Evolutionary conservation across 2,113 vertebrate genomes (phyloP).

Genomic region (Natator depressus): DNA sequence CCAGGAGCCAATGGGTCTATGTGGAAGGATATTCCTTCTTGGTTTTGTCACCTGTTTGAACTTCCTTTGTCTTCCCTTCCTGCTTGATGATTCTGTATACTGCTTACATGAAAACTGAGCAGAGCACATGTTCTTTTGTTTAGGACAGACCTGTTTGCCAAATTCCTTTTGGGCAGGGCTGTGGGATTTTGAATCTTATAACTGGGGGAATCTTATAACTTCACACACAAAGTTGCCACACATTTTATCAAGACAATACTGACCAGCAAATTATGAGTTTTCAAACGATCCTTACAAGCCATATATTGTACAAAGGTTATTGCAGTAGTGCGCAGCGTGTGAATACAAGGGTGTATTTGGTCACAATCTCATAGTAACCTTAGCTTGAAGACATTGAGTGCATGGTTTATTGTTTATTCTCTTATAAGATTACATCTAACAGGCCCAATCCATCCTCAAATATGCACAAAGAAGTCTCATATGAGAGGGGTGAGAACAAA

Average conservation of each 20-base stretch:
- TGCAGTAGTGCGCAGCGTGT: not conserved
- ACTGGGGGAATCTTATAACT: not conserved
- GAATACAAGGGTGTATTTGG: not conserved
- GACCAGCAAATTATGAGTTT: not conserved
- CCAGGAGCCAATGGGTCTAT: not conserved
- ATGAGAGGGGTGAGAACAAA: not conserved
- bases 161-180: not conserved
- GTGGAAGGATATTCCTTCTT: not conserved
- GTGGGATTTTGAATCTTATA: not conserved
- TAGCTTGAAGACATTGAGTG: not conserved
- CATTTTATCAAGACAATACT: not conserved
- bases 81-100: too few relatives aligned
- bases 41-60: too few relatives aligned
- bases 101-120: too few relatives aligned
- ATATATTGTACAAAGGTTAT: not conserved
- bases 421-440: too few relatives aligned
- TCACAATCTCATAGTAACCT: not conserved
- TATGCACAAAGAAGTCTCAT: not conserved
- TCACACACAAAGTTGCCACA: not conserved
- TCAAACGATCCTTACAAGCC: not conserved
- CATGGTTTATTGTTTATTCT: not conserved
- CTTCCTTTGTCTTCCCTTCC: too few relatives aligned
- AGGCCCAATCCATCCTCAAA: not conserved
- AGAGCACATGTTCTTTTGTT: not conserved
- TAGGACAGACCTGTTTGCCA: not conserved